A percentile compares a stretch with the other conserved stretches of the same genome.
phyloP scores from a whole-genome alignment of 2,797 vertebrate genomes.

The Gymnothorax reevesii region DNA sequence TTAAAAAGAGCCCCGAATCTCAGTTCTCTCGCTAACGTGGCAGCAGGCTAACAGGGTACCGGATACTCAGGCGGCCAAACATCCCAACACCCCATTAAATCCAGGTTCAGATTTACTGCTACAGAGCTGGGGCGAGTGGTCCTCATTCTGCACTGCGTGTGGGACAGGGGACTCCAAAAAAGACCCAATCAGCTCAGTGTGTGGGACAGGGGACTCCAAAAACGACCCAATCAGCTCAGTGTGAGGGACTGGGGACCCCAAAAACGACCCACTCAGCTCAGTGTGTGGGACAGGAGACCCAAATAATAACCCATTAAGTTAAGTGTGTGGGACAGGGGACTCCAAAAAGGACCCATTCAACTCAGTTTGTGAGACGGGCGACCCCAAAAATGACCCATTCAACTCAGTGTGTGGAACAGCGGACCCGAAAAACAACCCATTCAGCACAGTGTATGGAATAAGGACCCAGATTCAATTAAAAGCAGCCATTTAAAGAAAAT shows the following conservation, averaged over 20 bases:
- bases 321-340: conserved; percentile 29
- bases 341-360: conserved; percentile 26
- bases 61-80: conserved; percentile 40
- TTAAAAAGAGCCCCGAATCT: not conserved
- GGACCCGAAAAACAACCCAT: conserved; percentile 26
- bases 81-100: conserved; percentile 35
- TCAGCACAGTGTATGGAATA: too few species aligned
- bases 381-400: conserved; percentile 30
- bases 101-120: conserved; percentile 48
- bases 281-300: conserved; percentile 24
- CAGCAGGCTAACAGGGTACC: conserved; percentile 29
- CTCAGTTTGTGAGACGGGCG: conserved; percentile 6
- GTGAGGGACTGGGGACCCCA: conserved; percentile 20
- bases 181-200: conserved; percentile 32
- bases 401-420: conserved; percentile 29
- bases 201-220: conserved; percentile 20
- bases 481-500: conserved; percentile 47
- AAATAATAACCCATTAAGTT: conserved; percentile 25
- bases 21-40: not conserved
- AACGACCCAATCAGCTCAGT: conserved; percentile 32
- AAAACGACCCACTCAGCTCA: conserved; percentile 24
- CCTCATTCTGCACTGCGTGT: conserved; percentile 47
- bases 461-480: conserved; percentile 25
- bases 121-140: conserved; percentile 40
- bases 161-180: conserved; percentile 26